These are phyloP conservation scores for Thinocorus orbignyianus DNA, from an alignment of 2,113 vertebrate species.

Conservation along the genomic window DNA sequence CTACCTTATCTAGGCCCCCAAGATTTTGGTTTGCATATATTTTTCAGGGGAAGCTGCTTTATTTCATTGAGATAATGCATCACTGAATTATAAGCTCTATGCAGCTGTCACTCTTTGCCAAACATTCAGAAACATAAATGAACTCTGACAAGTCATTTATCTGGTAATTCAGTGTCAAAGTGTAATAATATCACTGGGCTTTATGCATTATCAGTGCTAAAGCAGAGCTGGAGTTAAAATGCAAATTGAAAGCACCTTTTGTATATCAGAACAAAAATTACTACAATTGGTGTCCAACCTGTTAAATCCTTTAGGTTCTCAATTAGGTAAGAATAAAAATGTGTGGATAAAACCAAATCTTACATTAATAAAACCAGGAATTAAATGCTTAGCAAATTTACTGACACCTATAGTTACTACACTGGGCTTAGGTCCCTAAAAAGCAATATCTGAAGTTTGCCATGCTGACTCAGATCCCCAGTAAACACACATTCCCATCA, in stretches of 20 bases:
- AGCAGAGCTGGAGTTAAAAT: conserved; percentile 57
- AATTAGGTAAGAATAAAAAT: neutral
- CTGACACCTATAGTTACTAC: neutral
- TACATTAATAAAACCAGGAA: neutral
- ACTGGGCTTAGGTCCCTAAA: neutral
- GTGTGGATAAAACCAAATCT: neutral
- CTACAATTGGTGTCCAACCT: neutral
- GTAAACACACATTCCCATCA: neutral
- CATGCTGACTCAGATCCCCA: neutral
- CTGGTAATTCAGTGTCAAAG: conserved; percentile 59
- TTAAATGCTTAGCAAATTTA: neutral
- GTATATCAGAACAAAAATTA: neutral
- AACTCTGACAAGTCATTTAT: conserved; percentile 72
- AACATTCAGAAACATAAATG: conserved; percentile 68
- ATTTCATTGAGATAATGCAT: conserved; percentile 61
- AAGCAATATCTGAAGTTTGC: neutral
- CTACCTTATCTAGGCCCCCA: conserved; percentile 31
- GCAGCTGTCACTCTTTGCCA: conserved; percentile 70
- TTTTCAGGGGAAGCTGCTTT: conserved; percentile 55
- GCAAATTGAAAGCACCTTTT: conserved; percentile 47
- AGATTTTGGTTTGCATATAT: conserved; percentile 49
- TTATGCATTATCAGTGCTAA: conserved; percentile 6
- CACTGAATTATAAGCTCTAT: conserved; percentile 56
- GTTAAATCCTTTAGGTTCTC: neutral
- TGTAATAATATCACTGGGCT: conserved; percentile 45